A percentile compares a stretch with the other conserved stretches of the same genome.
Evolutionary conservation across 2,113 vertebrate genomes (phyloP).

Genomic region (Eudyptes chrysolophus): DNA sequence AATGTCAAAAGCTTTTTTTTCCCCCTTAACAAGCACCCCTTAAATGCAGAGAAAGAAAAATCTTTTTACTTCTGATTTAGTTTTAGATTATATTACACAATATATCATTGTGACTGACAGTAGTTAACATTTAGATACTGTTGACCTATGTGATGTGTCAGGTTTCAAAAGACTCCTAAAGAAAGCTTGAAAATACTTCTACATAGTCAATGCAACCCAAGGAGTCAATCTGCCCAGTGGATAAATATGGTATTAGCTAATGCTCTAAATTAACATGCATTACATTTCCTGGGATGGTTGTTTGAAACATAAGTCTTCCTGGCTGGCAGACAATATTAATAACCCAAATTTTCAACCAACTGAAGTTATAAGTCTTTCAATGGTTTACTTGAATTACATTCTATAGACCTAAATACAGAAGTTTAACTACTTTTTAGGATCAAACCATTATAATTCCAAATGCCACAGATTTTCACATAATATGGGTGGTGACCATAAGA

Average conservation of each 20-base stretch:
- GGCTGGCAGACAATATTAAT: slow-evolving; percentile 12
- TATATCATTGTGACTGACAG: slow-evolving; percentile 39
- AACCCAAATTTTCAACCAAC: slow-evolving; percentile 9
- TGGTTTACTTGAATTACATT: background rate
- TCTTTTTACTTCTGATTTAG: background rate
- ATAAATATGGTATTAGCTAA: slow-evolving; percentile 59
- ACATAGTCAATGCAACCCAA: slow-evolving; percentile 40
- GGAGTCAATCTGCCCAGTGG: slow-evolving; percentile 3
- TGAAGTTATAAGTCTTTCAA: background rate
- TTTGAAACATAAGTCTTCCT: slow-evolving; percentile 17
- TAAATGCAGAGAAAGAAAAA: background rate
- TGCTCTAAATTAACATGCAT: slow-evolving; percentile 57
- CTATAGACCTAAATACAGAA: background rate
- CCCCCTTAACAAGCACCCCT: background rate
- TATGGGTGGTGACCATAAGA: background rate
- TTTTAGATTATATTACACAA: slow-evolving; percentile 18
- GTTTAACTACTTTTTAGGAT: background rate
- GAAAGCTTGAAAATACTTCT: slow-evolving; percentile 45
- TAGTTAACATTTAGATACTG: slow-evolving; percentile 51
- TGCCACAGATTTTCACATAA: background rate
- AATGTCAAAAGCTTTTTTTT: background rate
- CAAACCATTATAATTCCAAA: background rate
- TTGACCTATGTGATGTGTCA: slow-evolving; percentile 43
- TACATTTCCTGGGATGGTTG: background rate
- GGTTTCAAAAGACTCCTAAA: slow-evolving; percentile 38